Base-by-base conservation (phyloP, 1,140 invertebrate species). In the Venustaconcha ellipsiformis region DNA sequence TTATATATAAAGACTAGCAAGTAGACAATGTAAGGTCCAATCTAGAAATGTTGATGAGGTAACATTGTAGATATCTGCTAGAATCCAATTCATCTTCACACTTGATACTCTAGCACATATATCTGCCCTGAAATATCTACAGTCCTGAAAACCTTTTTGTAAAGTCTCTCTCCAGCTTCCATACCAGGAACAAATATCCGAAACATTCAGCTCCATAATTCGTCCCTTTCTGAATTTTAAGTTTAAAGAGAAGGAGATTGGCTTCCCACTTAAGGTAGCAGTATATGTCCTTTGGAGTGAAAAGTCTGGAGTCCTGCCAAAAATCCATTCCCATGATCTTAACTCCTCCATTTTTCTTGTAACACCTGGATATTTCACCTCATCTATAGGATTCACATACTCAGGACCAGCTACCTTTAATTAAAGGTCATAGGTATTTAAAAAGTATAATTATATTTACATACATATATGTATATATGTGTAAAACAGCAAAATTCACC, bases 11-110 rank as follows among this genome's bases (percentile, higher is more conserved):
- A 30, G 23, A 30, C 67, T 75, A 59, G 69, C 58, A 37, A 75
- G 56, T 15, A 75, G 55, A 75, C 67, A 69, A 15, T 62, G 66
- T 23, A 75, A 48, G 11, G 70, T 12, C 73, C 73, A 75, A 56
- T 75, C 73, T 17, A 75, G 56, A 13, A 69, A 62, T 12, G 59
- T 6, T 48, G 30, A 55, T 65, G 67, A 63, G 8, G 63, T 20
- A 1, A 65, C 58, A 14, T 58, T 70, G 37, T 75, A 75, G 1
- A 69, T n/a, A 20, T 64, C 57, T 12, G 30, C 37, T 18, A 60
- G 60, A 37, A 75, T 75, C 73, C 73, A 75, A 12, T 75, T 60
- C 60, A 70, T 69, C 59, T 75, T 75, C 12, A 75, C 67, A 15
- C 6, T 13, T 23, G 73, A 69, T 48, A 11, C 37, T 48, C 37